Evolutionary conservation across 2,797 vertebrate genomes (phyloP).

Genomic region (Bovichtus variegatus): DNA sequence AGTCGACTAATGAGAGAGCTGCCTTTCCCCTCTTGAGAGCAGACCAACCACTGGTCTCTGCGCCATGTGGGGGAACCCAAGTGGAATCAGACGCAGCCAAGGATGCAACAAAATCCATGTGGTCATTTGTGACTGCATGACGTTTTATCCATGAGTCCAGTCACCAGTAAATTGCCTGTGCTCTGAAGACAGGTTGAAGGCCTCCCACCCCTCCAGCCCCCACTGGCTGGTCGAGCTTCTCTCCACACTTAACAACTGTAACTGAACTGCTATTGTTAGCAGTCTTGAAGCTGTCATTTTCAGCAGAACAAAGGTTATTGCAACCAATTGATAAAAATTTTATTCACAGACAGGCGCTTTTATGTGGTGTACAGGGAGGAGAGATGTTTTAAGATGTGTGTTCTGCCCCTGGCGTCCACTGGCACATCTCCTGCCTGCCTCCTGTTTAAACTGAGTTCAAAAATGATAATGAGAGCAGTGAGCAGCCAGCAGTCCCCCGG

Average conservation of each 20-base stretch:
- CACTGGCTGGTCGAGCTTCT: conserved; percentile 56
- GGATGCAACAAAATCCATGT: conserved; percentile 77
- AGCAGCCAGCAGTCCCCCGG: conserved; percentile 85
- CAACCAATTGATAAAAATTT: conserved; percentile 87
- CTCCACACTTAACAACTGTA: conserved; percentile 60
- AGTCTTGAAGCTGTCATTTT: conserved; percentile 84
- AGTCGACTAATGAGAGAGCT: conserved; percentile 80
- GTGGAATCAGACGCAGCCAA: conserved; percentile 69
- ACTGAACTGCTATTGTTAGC: conserved; percentile 86
- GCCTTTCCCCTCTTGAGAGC: conserved; percentile 66
- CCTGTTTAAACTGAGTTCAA: conserved; percentile 90
- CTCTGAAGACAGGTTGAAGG: conserved; percentile 61
- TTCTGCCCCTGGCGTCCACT: conserved; percentile 82
- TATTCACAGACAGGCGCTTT: conserved; percentile 83
- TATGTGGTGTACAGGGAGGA: conserved; percentile 75
- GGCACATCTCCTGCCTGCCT: conserved; percentile 82
- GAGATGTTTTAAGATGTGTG: conserved; percentile 81
- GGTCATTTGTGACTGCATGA: conserved; percentile 80
- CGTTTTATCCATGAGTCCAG: conserved; percentile 80
- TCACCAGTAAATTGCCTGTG: conserved; percentile 81
- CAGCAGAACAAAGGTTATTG: conserved; percentile 87
- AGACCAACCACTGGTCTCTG: conserved; percentile 63
- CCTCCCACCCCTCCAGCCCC: neutral
- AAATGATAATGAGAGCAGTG: conserved; percentile 91
- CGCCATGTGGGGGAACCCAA: conserved; percentile 65